Conservation (phyloP, 2,113 vertebrate species). For the Myotis yumanensis region DNA sequence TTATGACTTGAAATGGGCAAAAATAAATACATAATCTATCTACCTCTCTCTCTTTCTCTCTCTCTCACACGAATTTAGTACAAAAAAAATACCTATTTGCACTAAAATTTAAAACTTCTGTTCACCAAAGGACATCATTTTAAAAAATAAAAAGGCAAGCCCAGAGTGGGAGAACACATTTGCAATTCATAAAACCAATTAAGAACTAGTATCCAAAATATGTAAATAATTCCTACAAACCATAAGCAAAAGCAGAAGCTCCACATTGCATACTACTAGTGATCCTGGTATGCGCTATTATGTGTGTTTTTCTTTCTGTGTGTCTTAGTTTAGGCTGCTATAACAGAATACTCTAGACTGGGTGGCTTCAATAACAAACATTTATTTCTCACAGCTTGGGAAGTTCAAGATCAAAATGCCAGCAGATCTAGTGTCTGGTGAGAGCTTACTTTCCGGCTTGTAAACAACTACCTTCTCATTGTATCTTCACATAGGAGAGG, state of each 20-base stretch:
- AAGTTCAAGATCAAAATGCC: neutral
- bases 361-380: neutral
- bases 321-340: neutral
- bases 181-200: neutral
- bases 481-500: neutral
- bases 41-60: too few species aligned
- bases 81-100: neutral
- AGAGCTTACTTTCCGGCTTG: neutral
- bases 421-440: neutral
- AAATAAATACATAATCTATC: neutral
- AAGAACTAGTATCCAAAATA: neutral
- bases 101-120: neutral
- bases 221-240: neutral
- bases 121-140: neutral
- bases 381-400: neutral
- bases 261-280: too few species aligned
- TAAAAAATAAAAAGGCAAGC: neutral
- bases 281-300: too few species aligned
- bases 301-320: neutral
- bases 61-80: too few species aligned
- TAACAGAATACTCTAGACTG: neutral
- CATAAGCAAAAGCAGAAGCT: neutral
- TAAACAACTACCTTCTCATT: neutral
- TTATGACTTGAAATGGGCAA: neutral
- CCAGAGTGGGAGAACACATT: neutral